Conservation (phyloP, 2,797 vertebrate species). For the Lacerta agilis region DNA sequence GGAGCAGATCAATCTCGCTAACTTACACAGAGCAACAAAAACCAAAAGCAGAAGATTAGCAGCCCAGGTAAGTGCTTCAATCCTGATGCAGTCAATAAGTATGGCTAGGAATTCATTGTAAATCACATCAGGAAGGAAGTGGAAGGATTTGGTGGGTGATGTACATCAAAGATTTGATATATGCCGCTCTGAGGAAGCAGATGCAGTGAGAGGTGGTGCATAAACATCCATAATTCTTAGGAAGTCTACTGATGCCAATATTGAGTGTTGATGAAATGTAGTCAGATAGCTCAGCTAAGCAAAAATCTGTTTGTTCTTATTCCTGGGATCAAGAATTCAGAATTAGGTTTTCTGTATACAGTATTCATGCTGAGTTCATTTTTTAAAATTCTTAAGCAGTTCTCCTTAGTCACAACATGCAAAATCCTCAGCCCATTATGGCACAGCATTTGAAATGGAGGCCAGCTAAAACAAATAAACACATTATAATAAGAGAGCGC, state of each 20-base stretch:
- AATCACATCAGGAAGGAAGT: conserved; percentile 13
- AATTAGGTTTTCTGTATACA: background rate
- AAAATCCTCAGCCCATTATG: background rate
- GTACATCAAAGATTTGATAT: conserved; percentile 4
- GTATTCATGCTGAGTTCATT: background rate
- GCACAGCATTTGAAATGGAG: background rate
- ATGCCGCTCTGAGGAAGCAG: conserved; percentile 19
- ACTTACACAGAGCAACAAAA: background rate
- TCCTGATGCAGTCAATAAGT: background rate
- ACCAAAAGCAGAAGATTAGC: fast-evolving
- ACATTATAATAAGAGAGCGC: background rate
- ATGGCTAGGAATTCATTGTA: conserved; percentile 17
- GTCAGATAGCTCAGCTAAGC: background rate
- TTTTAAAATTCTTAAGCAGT: background rate
- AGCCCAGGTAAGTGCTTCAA: background rate
- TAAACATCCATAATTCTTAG: conserved; percentile 6
- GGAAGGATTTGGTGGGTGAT: background rate
- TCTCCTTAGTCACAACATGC: background rate
- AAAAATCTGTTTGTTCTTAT: conserved; percentile 4
- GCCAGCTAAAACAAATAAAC: background rate
- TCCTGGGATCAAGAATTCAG: conserved; percentile 20
- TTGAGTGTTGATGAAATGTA: conserved; percentile 30
- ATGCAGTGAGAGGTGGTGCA: conserved; percentile 32
- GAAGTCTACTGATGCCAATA: conserved; percentile 24
- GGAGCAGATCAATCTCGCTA: background rate